Conservation (phyloP, 2,888 invertebrate species). For the Ormyrus thymus region DNA sequence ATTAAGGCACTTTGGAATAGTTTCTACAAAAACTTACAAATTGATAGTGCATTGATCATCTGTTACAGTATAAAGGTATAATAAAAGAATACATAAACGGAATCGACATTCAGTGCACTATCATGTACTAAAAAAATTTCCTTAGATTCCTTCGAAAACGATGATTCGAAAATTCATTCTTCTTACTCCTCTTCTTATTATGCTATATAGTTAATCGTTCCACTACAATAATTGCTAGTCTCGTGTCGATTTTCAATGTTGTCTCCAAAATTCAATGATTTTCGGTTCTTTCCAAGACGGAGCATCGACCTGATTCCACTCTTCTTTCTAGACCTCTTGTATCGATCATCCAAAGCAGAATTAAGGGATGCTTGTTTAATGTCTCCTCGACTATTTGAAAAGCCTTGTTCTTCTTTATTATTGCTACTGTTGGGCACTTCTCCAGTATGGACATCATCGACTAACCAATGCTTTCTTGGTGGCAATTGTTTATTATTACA, state of each 20-base stretch:
- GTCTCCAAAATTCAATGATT: constrained; percentile 73
- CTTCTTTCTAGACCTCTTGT: constrained; percentile 72
- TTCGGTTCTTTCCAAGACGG: constrained; percentile 72
- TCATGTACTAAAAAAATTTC: constrained; percentile 40
- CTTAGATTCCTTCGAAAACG: constrained; percentile 49
- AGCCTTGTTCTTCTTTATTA: constrained; percentile 77
- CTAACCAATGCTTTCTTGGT: constrained; percentile 88
- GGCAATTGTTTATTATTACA: constrained; percentile 73
- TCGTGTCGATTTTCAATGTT: constrained; percentile 71
- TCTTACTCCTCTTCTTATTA: constrained; percentile 61
- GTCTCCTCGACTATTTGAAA: constrained; percentile 80
- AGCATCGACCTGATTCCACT: constrained; percentile 73
- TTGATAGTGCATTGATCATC: constrained; percentile 50
- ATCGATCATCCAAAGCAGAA: constrained; percentile 76
- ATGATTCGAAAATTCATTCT: constrained; percentile 57
- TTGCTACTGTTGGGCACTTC: constrained; percentile 73
- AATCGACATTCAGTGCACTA: constrained; percentile 49
- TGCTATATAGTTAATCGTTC: constrained; percentile 74
- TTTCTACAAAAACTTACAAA: constrained; percentile 60
- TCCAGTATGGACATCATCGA: constrained; percentile 80
- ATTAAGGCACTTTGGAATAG: constrained; percentile 74
- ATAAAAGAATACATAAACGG: constrained; percentile 42
- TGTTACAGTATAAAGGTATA: constrained; percentile 34
- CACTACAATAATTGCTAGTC: constrained; percentile 72
- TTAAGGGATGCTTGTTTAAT: constrained; percentile 89